Evolutionary conservation across 2,888 invertebrate genomes (phyloP), one percentile per base, ranked within the genome.

Genomic region (Lasioglossum figueresi): DNA sequence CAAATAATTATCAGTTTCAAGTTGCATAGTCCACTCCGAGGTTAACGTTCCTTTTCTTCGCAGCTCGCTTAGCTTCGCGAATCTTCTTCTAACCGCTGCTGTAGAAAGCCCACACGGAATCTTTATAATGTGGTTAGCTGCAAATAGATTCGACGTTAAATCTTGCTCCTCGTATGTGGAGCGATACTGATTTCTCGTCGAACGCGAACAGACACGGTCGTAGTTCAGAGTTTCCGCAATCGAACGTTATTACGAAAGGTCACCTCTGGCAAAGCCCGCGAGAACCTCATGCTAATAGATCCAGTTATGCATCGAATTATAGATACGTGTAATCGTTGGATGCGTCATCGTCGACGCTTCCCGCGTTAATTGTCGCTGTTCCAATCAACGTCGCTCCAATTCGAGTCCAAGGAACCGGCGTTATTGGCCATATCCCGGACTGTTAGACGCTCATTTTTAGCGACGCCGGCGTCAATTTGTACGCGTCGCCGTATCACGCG

Each of bases 261-360:
- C 68, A 68, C 37, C 68, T 68, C 23, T 37, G 19, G 34, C 66
- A 34, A 19, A 77, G 63, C 66, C 59, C 68, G 45, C 70, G 59
- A 52, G 78, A 52, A 40, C 71, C 5, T 68, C n/a, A n/a, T n/a
- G 59, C 14, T 56, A 56, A 43, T 4, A 16, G 12, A 40, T 27
- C 23, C 71, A 71, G 71, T 78, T 78, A 71, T n/a, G 23, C 34
- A 45, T 80, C 72, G 52, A 63, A 76, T 72, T 52, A 31, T 37
- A 63, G 40, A 23, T 71, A 56, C 74, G 68, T n/a, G 31, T 56
- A 71, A 78, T 66, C 19, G 66, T 66, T 16, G 3, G 37, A 68
- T 23, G 37, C 68, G 68, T 68, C 40, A 68, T 23, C 37, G 23
- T 10, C 37, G n/a, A 40, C 37, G 23, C 40, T 37, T 23, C 68